Base-by-base conservation (phyloP, 2,888 invertebrate species). In the Eumerus sabulonum region DNA sequence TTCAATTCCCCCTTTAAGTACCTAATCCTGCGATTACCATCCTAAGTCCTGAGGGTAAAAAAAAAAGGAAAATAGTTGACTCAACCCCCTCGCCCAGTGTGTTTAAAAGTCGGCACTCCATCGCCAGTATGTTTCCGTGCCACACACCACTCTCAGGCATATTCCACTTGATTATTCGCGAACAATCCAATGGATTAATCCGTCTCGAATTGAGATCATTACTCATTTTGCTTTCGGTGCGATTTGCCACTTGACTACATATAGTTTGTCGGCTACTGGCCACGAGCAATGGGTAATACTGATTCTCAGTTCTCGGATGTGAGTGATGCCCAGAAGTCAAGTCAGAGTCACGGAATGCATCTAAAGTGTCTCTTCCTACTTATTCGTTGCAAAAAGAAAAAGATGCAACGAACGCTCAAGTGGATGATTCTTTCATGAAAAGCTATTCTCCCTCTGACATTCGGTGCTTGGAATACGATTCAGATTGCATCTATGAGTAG, bases 241-340 rank as follows among this genome's bases (percentile, higher is more conserved):
- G 67, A 72, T 77, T 77, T 72, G 62, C 76, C 76, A 77, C 76
- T 77, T 77, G 76, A 77, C 54, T 57, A 62, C n/a, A n/a, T n/a
- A n/a, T n/a, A n/a, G 67, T 72, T 77, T 77, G 47, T 72, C 40
- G 27, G 7, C 27, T 27, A 4, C 27, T 27, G 27, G 27, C 27
- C 27, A 27, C 27, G 2, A 7, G 27, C 27, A 7, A 27, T 27
- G 27, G 27, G 40, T 59, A 76, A 76, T 50, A n/a, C n/a, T 71
- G 54, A 64, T 64, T 42, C 53, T 40, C 53, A n/a, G 48, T n/a
- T 7, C 12, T 40, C 27, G 53, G 56, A 66, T 60, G 60, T 59
- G 66, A 67, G 18, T 47, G 57, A 36, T 16, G 45, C 45, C 35
- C 63, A 57, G 42, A 44, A 56, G 18, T 7, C 27, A 7, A 27